Base-by-base conservation (phyloP, 1,140 invertebrate species). In the Parasteatoda tepidariorum region DNA sequence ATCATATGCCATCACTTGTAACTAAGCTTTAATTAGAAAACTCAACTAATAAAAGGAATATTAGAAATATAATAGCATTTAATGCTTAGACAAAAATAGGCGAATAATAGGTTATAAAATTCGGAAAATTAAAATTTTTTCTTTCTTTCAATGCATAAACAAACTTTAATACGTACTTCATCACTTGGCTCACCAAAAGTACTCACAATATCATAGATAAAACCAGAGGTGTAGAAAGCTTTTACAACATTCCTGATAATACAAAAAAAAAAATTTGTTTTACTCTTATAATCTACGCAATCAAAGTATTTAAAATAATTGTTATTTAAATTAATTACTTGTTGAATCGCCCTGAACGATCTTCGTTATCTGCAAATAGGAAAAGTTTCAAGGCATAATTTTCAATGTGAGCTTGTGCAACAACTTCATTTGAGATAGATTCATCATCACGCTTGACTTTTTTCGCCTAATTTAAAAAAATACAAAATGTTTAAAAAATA, bases 341-440 rank as follows among this genome's bases (percentile, higher is more conserved):
- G 88, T 94, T 95, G 90, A 96, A 98, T 86, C 93, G 93, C 26
- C 91, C 92, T 86, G 93, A 93, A 86, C 95, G 91, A 88, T 99
- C 98, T 89, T 97, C 94, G 88, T 93, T 93, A 88, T 99, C 97
- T 57, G 98, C 98, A 92, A 93, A 97, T 6, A 94, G 88, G 89
- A 99, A 99, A 0, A 99, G 89, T 89, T 96, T 97, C 0, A 98
- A 89, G 15, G 97, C 97, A 92, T 97, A 97, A 89, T 98, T 96
- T 90, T 99, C 98, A 66, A 99, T 91, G 88, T 98, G 94, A 11
- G 97, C 97, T 89, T 99, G 97, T 11, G 96, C 98, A 70, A 96
- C 95, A 28, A 97, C 91, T 84, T 99, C 97, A 90, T 94, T 97
- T 11, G 93, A 93, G 57, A 99, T 93, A 0, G 96, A 89, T 85